Percentiles rank a stretch among this genome's conserved stretches.
Conservation (phyloP, 2,113 vertebrate genomes). For the Pelecanoides urinatrix region DNA sequence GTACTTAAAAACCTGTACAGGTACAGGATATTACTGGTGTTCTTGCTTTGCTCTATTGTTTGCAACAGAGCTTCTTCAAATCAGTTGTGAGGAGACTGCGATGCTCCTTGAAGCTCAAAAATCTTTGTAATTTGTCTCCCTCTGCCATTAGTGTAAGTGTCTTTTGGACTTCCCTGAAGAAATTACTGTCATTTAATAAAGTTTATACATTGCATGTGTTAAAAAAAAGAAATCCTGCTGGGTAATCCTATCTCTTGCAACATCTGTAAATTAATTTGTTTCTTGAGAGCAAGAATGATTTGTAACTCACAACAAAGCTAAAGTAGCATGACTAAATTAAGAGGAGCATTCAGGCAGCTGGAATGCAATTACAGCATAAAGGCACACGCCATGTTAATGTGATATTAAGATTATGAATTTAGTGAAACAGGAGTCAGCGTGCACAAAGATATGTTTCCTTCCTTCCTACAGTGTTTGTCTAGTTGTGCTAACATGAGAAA, state of each 20-base stretch:
- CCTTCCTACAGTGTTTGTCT: background rate
- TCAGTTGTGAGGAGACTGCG: background rate
- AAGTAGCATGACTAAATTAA: constrained; percentile 36
- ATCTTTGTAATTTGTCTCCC: background rate
- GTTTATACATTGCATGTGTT: background rate
- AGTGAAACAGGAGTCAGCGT: background rate
- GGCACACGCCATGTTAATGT: background rate
- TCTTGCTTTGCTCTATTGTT: background rate
- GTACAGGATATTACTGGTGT: background rate
- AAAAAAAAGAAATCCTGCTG: constrained; percentile 7
- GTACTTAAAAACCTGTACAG: background rate
- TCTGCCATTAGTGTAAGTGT: background rate
- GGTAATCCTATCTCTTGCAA: constrained; percentile 11
- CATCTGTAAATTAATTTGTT: constrained; percentile 49
- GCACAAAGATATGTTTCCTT: background rate
- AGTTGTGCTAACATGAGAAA: background rate
- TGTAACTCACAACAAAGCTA: constrained; percentile 16
- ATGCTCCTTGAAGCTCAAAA: background rate
- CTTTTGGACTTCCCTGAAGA: background rate
- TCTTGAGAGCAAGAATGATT: constrained; percentile 31
- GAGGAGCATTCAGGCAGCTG: background rate
- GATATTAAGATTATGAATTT: background rate
- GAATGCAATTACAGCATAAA: background rate
- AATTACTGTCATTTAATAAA: constrained; percentile 31
- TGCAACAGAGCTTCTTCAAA: background rate